Conservation (phyloP, 2,113 vertebrate species). For the Cygnus buccinator region DNA sequence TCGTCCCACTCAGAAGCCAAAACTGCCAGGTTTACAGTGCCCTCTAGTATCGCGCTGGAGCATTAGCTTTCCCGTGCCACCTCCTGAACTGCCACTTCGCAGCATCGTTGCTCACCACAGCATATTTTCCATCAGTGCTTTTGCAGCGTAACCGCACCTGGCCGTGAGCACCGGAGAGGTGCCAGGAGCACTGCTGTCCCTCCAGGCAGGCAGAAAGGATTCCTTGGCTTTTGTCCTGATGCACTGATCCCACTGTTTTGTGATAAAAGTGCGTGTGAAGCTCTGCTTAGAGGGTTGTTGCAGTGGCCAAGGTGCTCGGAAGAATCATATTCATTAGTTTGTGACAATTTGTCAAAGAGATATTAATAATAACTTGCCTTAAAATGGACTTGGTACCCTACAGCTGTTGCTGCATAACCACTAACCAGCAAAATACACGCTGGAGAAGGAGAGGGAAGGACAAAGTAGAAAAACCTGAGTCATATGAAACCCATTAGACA, state of each 20-base stretch:
- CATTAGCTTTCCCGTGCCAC: slow-evolving; percentile 30
- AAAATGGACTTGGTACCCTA: not conserved
- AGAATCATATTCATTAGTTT: not conserved
- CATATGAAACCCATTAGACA: slow-evolving; percentile 37
- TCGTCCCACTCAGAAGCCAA: slow-evolving; percentile 15
- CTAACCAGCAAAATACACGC: not conserved
- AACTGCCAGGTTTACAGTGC: slow-evolving; percentile 68
- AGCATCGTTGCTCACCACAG: not conserved
- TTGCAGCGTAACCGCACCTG: not conserved
- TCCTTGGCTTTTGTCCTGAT: not conserved
- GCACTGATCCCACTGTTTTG: rapidly evolving
- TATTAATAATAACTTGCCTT: not conserved
- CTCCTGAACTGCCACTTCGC: not conserved
- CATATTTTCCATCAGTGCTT: not conserved
- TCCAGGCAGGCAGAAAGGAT: not conserved
- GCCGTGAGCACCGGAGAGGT: not conserved
- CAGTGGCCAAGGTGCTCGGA: not conserved
- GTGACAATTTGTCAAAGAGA: not conserved
- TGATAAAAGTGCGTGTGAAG: rapidly evolving
- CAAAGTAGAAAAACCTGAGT: slow-evolving; percentile 55
- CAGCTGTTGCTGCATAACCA: slow-evolving; percentile 33
- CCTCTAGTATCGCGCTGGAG: slow-evolving; percentile 60
- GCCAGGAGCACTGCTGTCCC: not conserved
- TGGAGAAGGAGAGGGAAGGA: slow-evolving; percentile 57
- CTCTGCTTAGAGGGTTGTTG: not conserved